phyloP scores from a whole-genome alignment of 2,888 invertebrate genomes.

The Mamestra brassicae region DNA sequence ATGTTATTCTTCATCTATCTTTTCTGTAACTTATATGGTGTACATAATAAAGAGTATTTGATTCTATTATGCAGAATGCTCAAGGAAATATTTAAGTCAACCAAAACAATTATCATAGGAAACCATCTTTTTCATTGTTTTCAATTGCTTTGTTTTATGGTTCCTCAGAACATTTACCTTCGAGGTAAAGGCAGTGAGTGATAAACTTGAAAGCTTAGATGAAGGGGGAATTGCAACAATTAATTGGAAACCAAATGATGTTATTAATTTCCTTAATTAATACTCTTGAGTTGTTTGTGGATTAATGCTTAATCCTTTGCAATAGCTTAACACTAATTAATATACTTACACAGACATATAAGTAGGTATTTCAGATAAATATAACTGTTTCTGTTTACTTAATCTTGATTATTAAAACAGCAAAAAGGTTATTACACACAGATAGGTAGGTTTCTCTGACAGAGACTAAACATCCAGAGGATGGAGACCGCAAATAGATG shows the following conservation, averaged over 20 bases:
- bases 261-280: slow-evolving; percentile 33
- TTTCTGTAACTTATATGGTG: too few relatives aligned
- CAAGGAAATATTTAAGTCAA: not conserved
- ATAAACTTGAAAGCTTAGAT: too few relatives aligned
- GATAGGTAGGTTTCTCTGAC: too few relatives aligned
- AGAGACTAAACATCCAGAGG: too few relatives aligned
- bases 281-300: slow-evolving; percentile 33
- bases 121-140: not conserved
- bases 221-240: not conserved
- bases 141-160: not conserved
- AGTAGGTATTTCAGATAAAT: too few relatives aligned
- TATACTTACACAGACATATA: not conserved
- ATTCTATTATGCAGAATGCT: too few relatives aligned
- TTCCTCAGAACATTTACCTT: not conserved
- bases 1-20: too few relatives aligned
- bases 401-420: too few relatives aligned
- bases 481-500: too few relatives aligned
- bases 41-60: too few relatives aligned
- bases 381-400: too few relatives aligned
- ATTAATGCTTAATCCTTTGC: slow-evolving; percentile 3
- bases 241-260: slow-evolving; percentile 20
- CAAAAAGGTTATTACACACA: too few relatives aligned
- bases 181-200: slow-evolving; percentile 1
- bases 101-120: not conserved
- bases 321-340: slow-evolving; percentile 17